A percentile compares a stretch with the other conserved stretches of the same genome.
These are phyloP conservation scores for Synanthedon tipuliformis DNA, from an alignment of 2,888 invertebrate genomes.

Conservation along the genomic window DNA sequence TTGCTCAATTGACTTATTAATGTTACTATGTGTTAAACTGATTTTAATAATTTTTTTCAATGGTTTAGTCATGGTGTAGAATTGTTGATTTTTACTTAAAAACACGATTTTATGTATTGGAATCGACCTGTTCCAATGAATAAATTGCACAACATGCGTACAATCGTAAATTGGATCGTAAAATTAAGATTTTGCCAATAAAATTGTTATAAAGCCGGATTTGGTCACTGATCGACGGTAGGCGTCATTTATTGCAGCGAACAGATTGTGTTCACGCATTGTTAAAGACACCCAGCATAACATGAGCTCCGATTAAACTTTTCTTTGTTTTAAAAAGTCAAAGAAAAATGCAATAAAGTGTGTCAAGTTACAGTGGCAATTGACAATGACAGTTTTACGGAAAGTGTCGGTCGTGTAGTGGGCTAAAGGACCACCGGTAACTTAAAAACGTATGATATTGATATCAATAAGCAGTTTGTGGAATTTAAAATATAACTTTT, in stretches of 20 bases:
- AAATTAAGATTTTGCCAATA: conserved; percentile 34
- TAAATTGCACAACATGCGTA: conserved; percentile 19
- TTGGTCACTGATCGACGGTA: conserved; percentile 18
- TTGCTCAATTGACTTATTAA: no score
- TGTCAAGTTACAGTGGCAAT: neutral
- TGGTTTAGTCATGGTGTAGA: no score
- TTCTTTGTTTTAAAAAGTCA: neutral
- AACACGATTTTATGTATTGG: no score
- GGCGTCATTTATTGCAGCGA: conserved; percentile 24
- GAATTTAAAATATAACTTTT: no score
- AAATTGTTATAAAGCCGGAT: conserved; percentile 24
- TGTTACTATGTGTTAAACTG: no score
- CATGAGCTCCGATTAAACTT: neutral
- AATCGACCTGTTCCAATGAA: neutral
- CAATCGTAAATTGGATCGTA: conserved; percentile 22
- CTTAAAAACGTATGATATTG: no score
- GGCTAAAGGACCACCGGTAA: neutral
- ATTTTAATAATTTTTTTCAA: no score
- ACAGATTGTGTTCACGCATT: neutral
- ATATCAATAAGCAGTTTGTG: no score
- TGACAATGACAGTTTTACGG: neutral
- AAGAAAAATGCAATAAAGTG: neutral
- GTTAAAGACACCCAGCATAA: neutral
- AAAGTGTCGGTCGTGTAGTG: neutral
- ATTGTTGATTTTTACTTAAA: no score